phyloP scores from a whole-genome alignment of 2,797 vertebrate species.

The Tinamus major region DNA sequence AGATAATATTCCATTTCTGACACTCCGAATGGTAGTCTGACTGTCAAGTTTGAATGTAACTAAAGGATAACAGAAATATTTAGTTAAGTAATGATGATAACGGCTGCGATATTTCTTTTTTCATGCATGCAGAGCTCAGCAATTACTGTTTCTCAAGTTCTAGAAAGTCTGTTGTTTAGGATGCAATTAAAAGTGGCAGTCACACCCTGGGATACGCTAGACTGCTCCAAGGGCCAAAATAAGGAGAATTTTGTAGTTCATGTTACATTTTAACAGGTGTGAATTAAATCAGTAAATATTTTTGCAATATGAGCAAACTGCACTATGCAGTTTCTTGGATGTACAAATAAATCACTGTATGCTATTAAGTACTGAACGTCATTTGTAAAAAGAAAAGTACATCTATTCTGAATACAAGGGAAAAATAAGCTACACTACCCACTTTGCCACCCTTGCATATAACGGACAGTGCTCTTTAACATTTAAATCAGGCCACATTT shows the following conservation, averaged over 20 bases:
- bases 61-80: not conserved
- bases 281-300: constrained; percentile 8
- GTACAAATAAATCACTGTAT: not conserved
- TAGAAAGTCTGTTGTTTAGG: not conserved
- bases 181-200: not conserved
- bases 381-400: not conserved
- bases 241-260: not conserved
- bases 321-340: not conserved
- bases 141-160: not conserved
- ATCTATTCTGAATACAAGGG: not conserved
- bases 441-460: not conserved
- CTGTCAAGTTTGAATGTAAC: not conserved
- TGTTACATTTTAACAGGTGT: not conserved
- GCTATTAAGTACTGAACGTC: not conserved
- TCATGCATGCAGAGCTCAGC: not conserved
- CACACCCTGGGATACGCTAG: not conserved
- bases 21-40: not conserved
- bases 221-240: not conserved
- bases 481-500: not conserved
- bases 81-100: not conserved
- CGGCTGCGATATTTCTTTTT: not conserved
- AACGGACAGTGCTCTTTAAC: not conserved
- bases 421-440: not conserved
- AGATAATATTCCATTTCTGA: not conserved
- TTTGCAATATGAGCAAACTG: not conserved